Conservation (phyloP, 2,113 vertebrate species). For the Toxotes jaculatrix region DNA sequence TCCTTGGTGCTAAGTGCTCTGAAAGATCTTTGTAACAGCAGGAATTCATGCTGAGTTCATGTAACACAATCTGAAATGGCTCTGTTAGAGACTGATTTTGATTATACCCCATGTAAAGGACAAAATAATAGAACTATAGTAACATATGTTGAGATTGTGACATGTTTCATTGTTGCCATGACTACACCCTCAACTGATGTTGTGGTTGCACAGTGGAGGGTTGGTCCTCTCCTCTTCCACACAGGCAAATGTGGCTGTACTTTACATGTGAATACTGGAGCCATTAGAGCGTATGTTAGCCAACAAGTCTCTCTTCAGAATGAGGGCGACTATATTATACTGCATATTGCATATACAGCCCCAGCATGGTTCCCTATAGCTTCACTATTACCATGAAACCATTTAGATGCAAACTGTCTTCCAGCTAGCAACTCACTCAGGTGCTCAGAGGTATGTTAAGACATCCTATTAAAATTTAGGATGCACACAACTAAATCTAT, state of each 20-base stretch:
- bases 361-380: background rate
- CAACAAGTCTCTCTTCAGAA: conserved; percentile 5
- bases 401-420: background rate
- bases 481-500: no score
- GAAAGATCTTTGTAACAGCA: conserved; percentile 14
- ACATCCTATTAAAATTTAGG: background rate
- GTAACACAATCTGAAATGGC: background rate
- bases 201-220: background rate
- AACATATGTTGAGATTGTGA: background rate
- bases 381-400: background rate
- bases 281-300: conserved; percentile 19
- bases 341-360: background rate
- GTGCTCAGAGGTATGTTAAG: background rate
- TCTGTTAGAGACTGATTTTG: conserved; percentile 3
- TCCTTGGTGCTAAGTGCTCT: conserved; percentile 40
- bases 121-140: background rate
- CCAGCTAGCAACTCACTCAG: background rate
- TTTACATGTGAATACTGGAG: conserved; percentile 5
- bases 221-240: background rate
- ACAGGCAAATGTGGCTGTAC: background rate
- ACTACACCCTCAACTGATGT: background rate
- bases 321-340: background rate
- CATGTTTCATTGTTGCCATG: conserved; percentile 28
- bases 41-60: conserved; percentile 30
- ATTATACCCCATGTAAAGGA: conserved; percentile 20